Evolutionary conservation across 2,797 vertebrate species (phyloP).

Genomic region (Liparis tanakae): DNA sequence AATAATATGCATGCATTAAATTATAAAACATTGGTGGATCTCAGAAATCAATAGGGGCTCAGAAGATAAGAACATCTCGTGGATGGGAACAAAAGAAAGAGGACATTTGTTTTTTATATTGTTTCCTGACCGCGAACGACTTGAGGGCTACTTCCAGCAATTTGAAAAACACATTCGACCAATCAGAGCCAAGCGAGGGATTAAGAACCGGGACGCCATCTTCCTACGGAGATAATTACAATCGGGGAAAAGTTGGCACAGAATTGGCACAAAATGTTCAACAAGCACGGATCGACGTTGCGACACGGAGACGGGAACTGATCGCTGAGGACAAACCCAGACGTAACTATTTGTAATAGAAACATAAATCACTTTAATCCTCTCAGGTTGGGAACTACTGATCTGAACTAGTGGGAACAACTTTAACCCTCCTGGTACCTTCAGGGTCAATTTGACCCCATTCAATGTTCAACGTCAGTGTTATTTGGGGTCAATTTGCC

Average conservation of each 20-base stretch:
- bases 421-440: too few relatives aligned
- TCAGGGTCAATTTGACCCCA: too few relatives aligned
- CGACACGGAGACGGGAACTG: too few relatives aligned
- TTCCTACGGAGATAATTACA: neutral
- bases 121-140: neutral
- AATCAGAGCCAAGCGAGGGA: neutral
- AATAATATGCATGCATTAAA: too few relatives aligned
- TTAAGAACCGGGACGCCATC: neutral
- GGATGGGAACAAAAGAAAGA: neutral
- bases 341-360: neutral
- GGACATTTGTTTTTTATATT: neutral
- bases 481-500: too few relatives aligned
- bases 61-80: neutral
- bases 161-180: neutral
- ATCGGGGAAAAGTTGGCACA: too few relatives aligned
- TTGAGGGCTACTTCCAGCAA: neutral
- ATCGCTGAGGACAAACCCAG: neutral
- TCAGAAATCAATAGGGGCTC: neutral
- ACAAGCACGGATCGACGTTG: too few relatives aligned
- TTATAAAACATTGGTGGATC: neutral
- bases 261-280: too few relatives aligned
- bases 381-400: conserved; percentile 13
- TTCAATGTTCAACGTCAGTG: too few relatives aligned
- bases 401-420: conserved; percentile 12
- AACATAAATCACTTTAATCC: neutral